Base-by-base conservation (phyloP, 1,140 invertebrate genomes). In the Mycetomoellerius zeteki region DNA sequence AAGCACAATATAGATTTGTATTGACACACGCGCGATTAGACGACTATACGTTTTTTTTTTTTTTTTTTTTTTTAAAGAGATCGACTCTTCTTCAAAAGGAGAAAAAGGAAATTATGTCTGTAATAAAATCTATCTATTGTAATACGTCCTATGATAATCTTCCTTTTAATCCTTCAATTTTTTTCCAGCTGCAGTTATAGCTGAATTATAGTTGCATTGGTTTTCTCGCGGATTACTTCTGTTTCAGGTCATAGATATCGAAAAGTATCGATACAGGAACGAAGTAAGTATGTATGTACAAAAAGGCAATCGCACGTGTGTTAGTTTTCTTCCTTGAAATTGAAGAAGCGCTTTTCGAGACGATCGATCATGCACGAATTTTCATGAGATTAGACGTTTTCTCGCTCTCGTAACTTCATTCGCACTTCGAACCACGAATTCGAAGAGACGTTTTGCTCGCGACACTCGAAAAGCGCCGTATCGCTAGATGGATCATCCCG, bases 1-100 rank as follows among this genome's bases (percentile, higher is more conserved):
- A 90, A 92, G 21, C 94, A 94, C 75, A 91, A 52, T 37, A 87
- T 82, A 43, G 47, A 88, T 58, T 58, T 80, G 80, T 33, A 54
- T 16, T 80, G 52, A 64, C 30, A 54, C 47, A 7, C 30, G 77
- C 37, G 16, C 19, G 30, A n/a, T 21, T 69, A 69, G 21, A 19
- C 33, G 64, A 67, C 14, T 8, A 50, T 50, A 6, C 43, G 43
- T 47, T 6, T 47, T 24, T 24, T 43, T 67, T 56, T 54, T 72
- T 30, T 10, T 21, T 65, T 65, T 24, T 43, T 67, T 72, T 56
- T 56, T n/a, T 12, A n/a, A 21, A 69, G 1, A 14, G 21, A 27
- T 19, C 47, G 12, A 21, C 10, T 6, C 16, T 82, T n/a, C 14
- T 8, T 60, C 16, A 6, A 62, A 52, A 52, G 24, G 19, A 67